Conservation (phyloP, 2,888 invertebrate genomes). For the Sialis lutaria region DNA sequence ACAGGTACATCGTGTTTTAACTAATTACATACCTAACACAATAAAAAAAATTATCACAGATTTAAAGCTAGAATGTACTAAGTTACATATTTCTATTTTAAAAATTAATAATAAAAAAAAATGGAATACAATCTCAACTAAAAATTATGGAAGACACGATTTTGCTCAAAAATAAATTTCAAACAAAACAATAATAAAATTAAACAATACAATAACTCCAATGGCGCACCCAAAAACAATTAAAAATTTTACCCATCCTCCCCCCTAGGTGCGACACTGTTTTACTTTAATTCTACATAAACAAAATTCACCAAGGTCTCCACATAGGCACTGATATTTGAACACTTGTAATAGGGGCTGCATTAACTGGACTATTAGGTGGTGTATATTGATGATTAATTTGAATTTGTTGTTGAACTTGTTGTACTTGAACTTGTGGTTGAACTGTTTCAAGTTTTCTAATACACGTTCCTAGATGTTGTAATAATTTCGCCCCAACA, state of each 20-base stretch:
- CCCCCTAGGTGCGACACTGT: background rate
- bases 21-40: no score
- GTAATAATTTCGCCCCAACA: conserved; percentile 33
- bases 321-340: conserved; percentile 18
- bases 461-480: conserved; percentile 30
- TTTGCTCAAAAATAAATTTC: no score
- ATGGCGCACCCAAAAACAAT: no score
- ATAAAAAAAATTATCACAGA: no score
- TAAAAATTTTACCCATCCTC: no score
- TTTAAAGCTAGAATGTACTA: no score
- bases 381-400: conserved; percentile 14
- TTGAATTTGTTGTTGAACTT: conserved; percentile 3
- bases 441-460: conserved; percentile 22
- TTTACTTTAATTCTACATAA: no score
- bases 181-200: no score
- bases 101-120: background rate
- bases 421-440: conserved; percentile 9
- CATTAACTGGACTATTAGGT: conserved; percentile 14
- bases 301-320: conserved; percentile 23
- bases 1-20: no score
- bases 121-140: background rate
- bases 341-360: background rate
- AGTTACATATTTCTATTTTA: no score
- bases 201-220: no score
- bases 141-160: conserved; percentile 1